These are phyloP conservation scores for Scolopax rusticola DNA, from an alignment of 2,797 vertebrate species.

Conservation along the genomic window DNA sequence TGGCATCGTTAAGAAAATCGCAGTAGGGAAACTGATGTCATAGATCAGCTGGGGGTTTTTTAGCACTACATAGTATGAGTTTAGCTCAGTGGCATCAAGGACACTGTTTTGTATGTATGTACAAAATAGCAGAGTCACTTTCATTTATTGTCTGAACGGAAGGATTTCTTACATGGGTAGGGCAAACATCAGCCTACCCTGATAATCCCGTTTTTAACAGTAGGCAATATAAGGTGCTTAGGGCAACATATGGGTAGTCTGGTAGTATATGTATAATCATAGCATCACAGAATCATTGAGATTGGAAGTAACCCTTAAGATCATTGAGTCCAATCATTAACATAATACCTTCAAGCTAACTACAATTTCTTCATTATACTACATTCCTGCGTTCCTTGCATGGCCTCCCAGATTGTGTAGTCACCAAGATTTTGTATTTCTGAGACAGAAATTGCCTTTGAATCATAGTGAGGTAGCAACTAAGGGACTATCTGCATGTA, in stretches of 20 bases:
- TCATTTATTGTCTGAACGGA: not conserved
- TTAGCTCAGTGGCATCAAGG: not conserved
- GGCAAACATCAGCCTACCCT: not conserved
- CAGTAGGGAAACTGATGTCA: conserved; percentile 23
- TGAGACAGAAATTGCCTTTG: not conserved
- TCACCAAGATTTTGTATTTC: not conserved
- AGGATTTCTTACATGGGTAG: not conserved
- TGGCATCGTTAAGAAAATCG: conserved; percentile 1
- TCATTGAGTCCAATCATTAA: no score
- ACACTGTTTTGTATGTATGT: not conserved
- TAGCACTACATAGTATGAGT: not conserved
- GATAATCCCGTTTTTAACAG: not conserved
- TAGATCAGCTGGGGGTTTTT: not conserved
- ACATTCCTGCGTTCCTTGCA: not conserved
- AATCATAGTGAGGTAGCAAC: not conserved
- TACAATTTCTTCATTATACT: not conserved
- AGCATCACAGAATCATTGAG: not conserved
- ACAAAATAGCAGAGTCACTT: not conserved
- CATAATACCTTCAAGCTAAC: not conserved
- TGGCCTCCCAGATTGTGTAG: not conserved
- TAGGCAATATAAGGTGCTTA: not conserved
- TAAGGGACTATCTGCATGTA: not conserved
- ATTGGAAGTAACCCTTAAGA: no score
- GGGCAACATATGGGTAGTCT: not conserved
- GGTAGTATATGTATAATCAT: not conserved